Conservation (phyloP, 2,113 vertebrate species). For the Silurus meridionalis region DNA sequence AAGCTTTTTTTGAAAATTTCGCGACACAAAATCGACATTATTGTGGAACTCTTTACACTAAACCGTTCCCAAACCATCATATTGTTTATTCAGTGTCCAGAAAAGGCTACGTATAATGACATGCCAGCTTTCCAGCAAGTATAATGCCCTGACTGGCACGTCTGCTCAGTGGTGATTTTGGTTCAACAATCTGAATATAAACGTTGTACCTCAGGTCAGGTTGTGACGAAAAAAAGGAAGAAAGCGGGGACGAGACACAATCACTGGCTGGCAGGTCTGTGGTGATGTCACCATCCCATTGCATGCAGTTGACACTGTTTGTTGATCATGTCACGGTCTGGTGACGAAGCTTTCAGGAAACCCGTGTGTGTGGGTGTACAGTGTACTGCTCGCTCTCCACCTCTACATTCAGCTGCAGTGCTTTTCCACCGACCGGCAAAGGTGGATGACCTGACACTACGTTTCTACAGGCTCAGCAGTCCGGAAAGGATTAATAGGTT, state of each 20-base stretch:
- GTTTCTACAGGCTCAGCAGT: background rate
- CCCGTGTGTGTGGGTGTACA: conserved; percentile 12
- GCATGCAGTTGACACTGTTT: conserved; percentile 39
- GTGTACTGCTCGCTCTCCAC: conserved; percentile 20
- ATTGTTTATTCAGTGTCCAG: conserved; percentile 38
- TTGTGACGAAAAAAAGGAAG: conserved; percentile 43
- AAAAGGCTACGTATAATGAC: conserved; percentile 45
- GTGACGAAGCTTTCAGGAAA: conserved; percentile 28
- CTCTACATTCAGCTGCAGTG: conserved; percentile 21
- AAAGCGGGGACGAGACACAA: conserved; percentile 18
- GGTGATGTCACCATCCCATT: conserved; percentile 35
- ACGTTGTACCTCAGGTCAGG: conserved; percentile 40
- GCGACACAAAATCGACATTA: conserved; percentile 29
- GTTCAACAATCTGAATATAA: conserved; percentile 50
- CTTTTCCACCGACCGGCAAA: background rate
- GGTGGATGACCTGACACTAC: background rate
- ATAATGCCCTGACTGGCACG: conserved; percentile 35
- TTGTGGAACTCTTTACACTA: conserved; percentile 26
- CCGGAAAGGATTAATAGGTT: conserved; percentile 21
- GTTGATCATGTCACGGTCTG: conserved; percentile 38
- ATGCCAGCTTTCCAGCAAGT: conserved; percentile 43
- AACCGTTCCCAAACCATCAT: conserved; percentile 25
- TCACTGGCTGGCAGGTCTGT: conserved; percentile 32
- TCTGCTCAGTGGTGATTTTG: conserved; percentile 40
- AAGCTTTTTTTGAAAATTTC: conserved; percentile 17